Percentiles rank a stretch among this genome's conserved stretches.
Conservation (phyloP, 2,888 invertebrate genomes). For the Nesidiocoris tenuis region DNA sequence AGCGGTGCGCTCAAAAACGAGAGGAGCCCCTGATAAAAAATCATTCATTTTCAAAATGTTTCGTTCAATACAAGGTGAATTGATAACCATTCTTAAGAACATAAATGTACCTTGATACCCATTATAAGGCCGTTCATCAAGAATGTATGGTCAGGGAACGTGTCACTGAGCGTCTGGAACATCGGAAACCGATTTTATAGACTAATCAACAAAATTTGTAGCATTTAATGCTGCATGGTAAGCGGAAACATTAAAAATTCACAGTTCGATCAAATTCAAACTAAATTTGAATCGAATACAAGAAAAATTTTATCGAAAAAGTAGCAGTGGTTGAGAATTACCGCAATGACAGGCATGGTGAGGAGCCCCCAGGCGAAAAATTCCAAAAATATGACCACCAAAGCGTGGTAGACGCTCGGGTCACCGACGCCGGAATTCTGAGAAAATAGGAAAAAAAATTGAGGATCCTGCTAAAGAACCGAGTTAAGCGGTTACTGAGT, state of each 20-base stretch:
- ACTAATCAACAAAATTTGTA: too few species aligned
- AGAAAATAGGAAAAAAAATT: constrained; percentile 52
- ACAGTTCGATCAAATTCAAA: neutral
- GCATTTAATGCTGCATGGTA: too few species aligned
- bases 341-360: constrained; percentile 94
- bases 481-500: too few species aligned
- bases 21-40: constrained; percentile 67
- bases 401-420: constrained; percentile 96
- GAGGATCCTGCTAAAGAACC: too few species aligned
- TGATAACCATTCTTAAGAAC: constrained; percentile 1
- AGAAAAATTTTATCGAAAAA: too few species aligned
- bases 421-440: constrained; percentile 85
- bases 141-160: constrained; percentile 98
- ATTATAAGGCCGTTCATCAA: constrained; percentile 99
- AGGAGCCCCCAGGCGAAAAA: constrained; percentile 99
- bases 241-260: too few species aligned
- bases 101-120: constrained; percentile 75
- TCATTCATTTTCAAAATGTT: neutral
- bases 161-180: constrained; percentile 82
- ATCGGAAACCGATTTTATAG: too few species aligned
- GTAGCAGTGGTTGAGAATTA: too few species aligned
- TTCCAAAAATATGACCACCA: constrained; percentile 98
- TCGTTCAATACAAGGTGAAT: constrained; percentile 10
- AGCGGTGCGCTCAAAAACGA: constrained; percentile 97
- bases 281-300: too few species aligned